Conservation (phyloP, 2,113 vertebrate species). For the Struthidea cinerea region DNA sequence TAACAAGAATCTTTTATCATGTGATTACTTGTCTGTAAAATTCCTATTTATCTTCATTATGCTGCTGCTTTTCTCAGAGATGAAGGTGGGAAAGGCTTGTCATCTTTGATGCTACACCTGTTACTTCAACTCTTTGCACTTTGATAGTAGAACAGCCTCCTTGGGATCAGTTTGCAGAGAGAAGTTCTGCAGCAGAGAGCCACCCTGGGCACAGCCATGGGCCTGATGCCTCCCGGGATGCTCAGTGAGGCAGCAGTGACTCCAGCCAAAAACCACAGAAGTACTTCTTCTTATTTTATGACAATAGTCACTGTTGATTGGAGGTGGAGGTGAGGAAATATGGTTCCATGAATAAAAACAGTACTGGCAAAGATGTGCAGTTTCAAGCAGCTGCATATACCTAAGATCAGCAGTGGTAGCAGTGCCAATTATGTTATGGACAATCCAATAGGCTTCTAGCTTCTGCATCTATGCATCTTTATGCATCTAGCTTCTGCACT, state of each 20-base stretch:
- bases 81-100: slow-evolving; percentile 25
- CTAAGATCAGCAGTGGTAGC: not conserved
- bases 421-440: not conserved
- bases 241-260: not conserved
- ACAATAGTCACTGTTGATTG: not conserved
- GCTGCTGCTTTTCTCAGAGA: slow-evolving; percentile 8
- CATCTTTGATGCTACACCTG: slow-evolving; percentile 24
- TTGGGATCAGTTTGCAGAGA: not conserved
- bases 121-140: not conserved
- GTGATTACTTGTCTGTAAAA: slow-evolving; percentile 71
- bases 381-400: not conserved
- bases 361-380: not conserved
- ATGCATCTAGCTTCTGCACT: not conserved
- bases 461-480: not conserved
- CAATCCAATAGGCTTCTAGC: not conserved
- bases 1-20: slow-evolving; percentile 65
- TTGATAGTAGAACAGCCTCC: not conserved
- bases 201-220: not conserved
- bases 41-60: slow-evolving; percentile 73
- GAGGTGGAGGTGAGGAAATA: not conserved
- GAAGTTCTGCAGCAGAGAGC: not conserved
- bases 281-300: not conserved
- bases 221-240: not conserved
- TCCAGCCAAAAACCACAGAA: not conserved
- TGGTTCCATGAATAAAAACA: not conserved